Conservation (phyloP, 2,113 vertebrate genomes). For the western clawed frog (Xenopus tropicalis) region DNA sequence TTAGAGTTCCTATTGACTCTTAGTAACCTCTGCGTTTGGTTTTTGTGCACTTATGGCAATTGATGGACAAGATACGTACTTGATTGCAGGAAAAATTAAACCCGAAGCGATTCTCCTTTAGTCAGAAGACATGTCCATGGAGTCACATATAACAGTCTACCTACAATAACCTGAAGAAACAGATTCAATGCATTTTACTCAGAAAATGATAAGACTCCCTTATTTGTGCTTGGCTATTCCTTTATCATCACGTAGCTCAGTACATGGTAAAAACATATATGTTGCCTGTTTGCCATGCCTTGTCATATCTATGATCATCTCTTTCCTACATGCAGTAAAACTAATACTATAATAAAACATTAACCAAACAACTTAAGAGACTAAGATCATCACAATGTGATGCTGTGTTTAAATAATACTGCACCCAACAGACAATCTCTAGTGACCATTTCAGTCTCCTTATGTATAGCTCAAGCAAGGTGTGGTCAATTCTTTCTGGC, state of each 20-base stretch:
- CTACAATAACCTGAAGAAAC: slow-evolving; percentile 26
- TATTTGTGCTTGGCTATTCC: slow-evolving; percentile 21
- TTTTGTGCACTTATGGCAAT: slow-evolving; percentile 34
- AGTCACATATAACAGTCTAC: slow-evolving; percentile 21
- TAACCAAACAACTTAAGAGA: slow-evolving; percentile 7
- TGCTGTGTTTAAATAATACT: slow-evolving; percentile 49
- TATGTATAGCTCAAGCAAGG: slow-evolving; percentile 51
- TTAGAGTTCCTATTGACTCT: slow-evolving; percentile 66
- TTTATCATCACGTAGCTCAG: slow-evolving; percentile 6
- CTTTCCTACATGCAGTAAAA: slow-evolving; percentile 29
- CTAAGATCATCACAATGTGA: slow-evolving; percentile 32
- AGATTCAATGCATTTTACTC: slow-evolving; percentile 29
- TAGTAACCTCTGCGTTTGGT: slow-evolving; percentile 66
- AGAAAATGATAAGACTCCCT: slow-evolving; percentile 22
- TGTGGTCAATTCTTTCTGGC: background rate
- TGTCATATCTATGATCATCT: slow-evolving; percentile 20
- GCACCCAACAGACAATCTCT: slow-evolving; percentile 57
- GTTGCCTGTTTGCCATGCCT: slow-evolving; percentile 14
- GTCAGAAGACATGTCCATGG: slow-evolving; percentile 22
- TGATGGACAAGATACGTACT: slow-evolving; percentile 53
- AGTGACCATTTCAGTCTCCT: slow-evolving; percentile 41
- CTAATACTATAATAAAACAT: slow-evolving; percentile 9
- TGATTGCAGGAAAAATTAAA: slow-evolving; percentile 57
- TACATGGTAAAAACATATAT: slow-evolving; percentile 14
- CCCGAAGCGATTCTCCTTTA: slow-evolving; percentile 51